Percentiles rank a stretch among this genome's conserved stretches.
These are phyloP conservation scores for Hydractinia symbiolongicarpus DNA, from an alignment of 30 jellyfish, hydroid and myxozoan genomes.

Conservation along the genomic window DNA sequence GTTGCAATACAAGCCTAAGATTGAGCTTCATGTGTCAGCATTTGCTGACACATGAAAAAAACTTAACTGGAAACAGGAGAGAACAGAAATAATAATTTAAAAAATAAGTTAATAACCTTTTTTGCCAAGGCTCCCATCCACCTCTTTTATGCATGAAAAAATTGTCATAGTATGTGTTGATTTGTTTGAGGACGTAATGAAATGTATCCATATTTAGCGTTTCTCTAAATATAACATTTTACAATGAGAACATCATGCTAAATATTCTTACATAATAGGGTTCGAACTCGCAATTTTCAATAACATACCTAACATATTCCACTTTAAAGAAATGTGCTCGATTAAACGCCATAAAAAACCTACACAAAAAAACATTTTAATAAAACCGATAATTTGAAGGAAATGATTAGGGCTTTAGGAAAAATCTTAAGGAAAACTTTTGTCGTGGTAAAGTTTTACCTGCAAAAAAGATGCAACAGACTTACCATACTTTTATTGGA, in stretches of 20 bases:
- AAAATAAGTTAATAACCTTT: conserved; percentile 16
- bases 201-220: conserved; percentile 32
- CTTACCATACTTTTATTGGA: too few relatives aligned
- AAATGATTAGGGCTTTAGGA: not conserved
- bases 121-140: conserved; percentile 54
- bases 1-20: too few relatives aligned
- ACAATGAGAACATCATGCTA: too few relatives aligned
- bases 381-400: not conserved
- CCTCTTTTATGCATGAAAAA: conserved; percentile 26
- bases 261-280: too few relatives aligned
- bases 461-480: too few relatives aligned
- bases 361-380: conserved; percentile 38
- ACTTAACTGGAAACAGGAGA: too few relatives aligned
- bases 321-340: conserved; percentile 53
- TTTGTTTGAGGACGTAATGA: conserved; percentile 29
- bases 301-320: conserved; percentile 68
- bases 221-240: conserved; percentile 20
- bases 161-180: conserved; percentile 30
- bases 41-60: too few relatives aligned
- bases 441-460: too few relatives aligned
- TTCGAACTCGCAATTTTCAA: too few relatives aligned
- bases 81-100: too few relatives aligned
- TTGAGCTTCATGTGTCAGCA: too few relatives aligned
- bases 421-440: not conserved
- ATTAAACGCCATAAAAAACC: conserved; percentile 75